Base-by-base conservation (phyloP, 2,797 vertebrate species). In the Rhinatrema bivittatum region DNA sequence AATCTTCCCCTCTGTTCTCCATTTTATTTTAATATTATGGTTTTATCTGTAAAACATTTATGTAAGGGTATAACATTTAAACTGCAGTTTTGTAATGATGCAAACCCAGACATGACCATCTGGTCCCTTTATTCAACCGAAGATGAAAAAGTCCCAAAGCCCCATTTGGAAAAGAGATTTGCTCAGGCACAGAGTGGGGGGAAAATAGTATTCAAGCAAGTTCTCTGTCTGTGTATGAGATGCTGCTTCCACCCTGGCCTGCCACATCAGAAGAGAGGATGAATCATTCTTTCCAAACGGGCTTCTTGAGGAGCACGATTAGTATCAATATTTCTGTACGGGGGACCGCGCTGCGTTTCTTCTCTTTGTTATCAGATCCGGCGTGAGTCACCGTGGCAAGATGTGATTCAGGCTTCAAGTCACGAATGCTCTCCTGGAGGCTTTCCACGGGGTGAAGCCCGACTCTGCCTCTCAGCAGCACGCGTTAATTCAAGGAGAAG, bases 261-360 rank as follows among this genome's bases (percentile, higher is more conserved):
- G n/a, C n/a, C n/a, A n/a, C n/a, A n/a, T 25, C 16, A 38, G 53
- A 52, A 31, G 44, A 69, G 67, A 50, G 28, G 50, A 14, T 60
- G 49, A 62, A 60, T 46, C 18, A 60, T 49, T 63, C 19, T 42
- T 49, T 64, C 52, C 42, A 59, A 59, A 41, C 25, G 42, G 24
- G 29, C 46, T 56, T 51, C 42, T 60, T 43, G 51, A 60, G 62
- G 8, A 35, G 32, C 7, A 36, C 64, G 56, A 68, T 63, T 67
- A 62, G 61, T 38, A 64, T 54, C 40, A 60, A 16, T 51, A 35
- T 32, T 46, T 62, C 36, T 52, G 20, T 44, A 29, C 8, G 46
- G 31, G 21, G 53, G 59, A 53, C 59, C 21, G 22, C 15, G 2
- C 41, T 20, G 10, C 53, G 14, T 57, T 51, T 68, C 61, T 51